A percentile compares a stretch with the other conserved stretches of the same genome.
Evolutionary conservation across 2,797 vertebrate genomes (phyloP).

Genomic region (Hemibagrus guttatus): DNA sequence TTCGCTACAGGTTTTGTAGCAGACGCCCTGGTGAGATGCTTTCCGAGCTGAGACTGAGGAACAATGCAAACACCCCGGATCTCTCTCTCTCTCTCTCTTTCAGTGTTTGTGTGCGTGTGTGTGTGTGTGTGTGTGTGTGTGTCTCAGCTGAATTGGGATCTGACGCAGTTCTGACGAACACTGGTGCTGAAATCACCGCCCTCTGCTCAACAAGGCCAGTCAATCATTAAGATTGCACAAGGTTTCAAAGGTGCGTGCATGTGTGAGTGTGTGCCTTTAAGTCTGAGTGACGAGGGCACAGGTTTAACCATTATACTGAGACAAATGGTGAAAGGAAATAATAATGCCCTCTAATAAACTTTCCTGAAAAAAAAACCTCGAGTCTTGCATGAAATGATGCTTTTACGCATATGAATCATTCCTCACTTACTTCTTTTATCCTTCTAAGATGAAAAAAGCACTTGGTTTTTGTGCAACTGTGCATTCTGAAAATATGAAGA

Average conservation of each 20-base stretch:
- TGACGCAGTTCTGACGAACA: constrained; percentile 96
- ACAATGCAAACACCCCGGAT: constrained; percentile 13
- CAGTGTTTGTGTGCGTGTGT: constrained; percentile 62
- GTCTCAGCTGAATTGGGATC: constrained; percentile 75
- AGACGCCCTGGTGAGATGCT: constrained; percentile 51
- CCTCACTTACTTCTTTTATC: background rate
- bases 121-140: constrained; percentile 30
- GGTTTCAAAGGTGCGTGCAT: constrained; percentile 36
- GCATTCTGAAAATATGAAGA: background rate
- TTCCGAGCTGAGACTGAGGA: constrained; percentile 68
- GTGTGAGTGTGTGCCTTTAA: background rate
- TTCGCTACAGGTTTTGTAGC: constrained; percentile 38
- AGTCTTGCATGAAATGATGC: background rate
- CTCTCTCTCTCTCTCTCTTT: constrained; percentile 34
- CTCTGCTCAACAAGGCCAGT: constrained; percentile 71
- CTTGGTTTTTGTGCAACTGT: background rate
- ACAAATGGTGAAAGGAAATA: background rate
- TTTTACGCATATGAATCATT: background rate
- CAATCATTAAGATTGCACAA: constrained; percentile 75
- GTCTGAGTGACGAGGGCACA: background rate
- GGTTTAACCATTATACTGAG: background rate
- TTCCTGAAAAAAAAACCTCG: background rate
- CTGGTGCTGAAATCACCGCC: constrained; percentile 81
- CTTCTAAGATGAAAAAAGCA: background rate
- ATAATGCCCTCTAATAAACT: background rate